Percentiles rank a stretch among this genome's conserved stretches.
Conservation (phyloP, 2,888 invertebrate species). For the Axea sp. region DNA sequence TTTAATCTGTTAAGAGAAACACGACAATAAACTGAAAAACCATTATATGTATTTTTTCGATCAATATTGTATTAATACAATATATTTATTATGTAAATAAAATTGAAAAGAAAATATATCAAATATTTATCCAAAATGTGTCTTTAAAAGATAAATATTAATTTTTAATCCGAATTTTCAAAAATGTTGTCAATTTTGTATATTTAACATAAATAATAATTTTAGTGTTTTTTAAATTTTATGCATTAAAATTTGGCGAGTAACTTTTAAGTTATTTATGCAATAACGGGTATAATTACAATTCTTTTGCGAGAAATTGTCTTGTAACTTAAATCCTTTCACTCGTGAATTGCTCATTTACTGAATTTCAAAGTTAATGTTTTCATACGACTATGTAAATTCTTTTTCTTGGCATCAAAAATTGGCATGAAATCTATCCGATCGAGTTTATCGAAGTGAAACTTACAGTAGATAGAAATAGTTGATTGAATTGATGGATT, state of each 20-base stretch:
- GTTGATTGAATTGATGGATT: slow-evolving; percentile 41
- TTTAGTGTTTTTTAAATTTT: not conserved
- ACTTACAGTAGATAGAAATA: slow-evolving; percentile 28
- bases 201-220: no score
- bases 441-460: slow-evolving; percentile 48
- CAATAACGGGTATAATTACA: slow-evolving; percentile 12
- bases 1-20: no score
- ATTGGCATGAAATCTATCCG: slow-evolving; percentile 42
- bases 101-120: no score
- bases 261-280: no score
- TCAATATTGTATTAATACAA: no score
- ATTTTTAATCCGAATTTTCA: no score
- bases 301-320: slow-evolving; percentile 25
- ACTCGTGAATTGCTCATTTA: slow-evolving; percentile 24
- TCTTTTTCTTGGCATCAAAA: slow-evolving; percentile 48
- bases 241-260: not conserved
- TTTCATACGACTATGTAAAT: slow-evolving; percentile 38
- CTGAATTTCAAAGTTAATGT: slow-evolving; percentile 41
- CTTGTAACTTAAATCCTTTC: slow-evolving; percentile 20
- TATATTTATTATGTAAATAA: no score
- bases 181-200: no score
- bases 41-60: no score
- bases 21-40: no score
- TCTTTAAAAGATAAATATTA: no score
- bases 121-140: no score